Percentiles rank a stretch among this genome's conserved stretches.
Evolutionary conservation across 2,888 invertebrate genomes (phyloP).

Genomic region (Syrphus vitripennis): DNA sequence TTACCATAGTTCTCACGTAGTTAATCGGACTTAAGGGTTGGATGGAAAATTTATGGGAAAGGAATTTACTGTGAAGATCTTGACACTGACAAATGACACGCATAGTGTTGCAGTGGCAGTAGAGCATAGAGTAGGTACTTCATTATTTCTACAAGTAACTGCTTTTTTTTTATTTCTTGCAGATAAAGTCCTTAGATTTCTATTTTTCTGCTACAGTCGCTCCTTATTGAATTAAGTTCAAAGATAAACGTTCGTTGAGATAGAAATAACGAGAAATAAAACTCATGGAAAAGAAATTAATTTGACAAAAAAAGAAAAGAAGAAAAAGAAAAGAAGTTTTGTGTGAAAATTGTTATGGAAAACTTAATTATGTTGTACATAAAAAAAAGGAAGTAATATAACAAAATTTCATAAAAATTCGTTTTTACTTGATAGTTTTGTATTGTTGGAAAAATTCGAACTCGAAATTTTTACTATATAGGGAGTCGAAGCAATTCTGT

Average conservation of each 20-base stretch:
- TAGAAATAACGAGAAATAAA: neutral
- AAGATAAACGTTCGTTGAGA: neutral
- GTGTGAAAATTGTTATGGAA: too few species aligned
- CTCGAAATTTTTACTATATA: too few species aligned
- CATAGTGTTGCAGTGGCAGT: neutral
- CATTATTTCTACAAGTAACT: neutral
- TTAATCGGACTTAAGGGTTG: neutral
- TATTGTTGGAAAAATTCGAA: too few species aligned
- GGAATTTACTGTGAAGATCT: neutral
- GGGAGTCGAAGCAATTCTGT: too few species aligned
- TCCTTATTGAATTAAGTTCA: neutral
- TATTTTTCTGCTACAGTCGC: neutral
- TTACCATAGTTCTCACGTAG: neutral
- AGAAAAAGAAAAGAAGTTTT: too few species aligned
- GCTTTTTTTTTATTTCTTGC: neutral
- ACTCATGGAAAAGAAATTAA: neutral
- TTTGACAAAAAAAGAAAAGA: too few species aligned
- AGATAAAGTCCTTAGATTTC: neutral
- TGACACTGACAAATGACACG: constrained; percentile 41
- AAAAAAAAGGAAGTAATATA: too few species aligned
- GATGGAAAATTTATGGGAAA: neutral
- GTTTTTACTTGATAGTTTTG: too few species aligned
- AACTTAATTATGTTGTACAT: too few species aligned
- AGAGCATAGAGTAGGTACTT: neutral
- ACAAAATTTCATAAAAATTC: too few species aligned